These are phyloP conservation scores for Protaetia brevitarsis DNA, from an alignment of 1,140 invertebrate species.

Conservation along the genomic window DNA sequence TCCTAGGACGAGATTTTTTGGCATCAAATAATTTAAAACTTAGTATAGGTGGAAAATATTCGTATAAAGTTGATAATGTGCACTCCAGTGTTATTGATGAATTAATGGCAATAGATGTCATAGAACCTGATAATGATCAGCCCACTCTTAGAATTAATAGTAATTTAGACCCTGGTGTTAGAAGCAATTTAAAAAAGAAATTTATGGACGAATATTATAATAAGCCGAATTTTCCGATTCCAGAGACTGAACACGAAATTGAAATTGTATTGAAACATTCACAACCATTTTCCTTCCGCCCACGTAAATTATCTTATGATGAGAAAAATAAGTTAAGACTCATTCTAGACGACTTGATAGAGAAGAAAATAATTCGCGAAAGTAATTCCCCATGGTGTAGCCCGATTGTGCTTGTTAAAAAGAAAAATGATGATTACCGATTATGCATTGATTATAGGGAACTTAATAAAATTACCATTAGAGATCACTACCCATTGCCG, in stretches of 20 bases:
- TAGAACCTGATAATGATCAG: neutral
- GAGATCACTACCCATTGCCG: constrained; percentile 35
- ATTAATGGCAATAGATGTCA: neutral
- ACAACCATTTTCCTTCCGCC: neutral
- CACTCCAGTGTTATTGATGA: neutral
- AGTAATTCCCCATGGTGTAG: constrained; percentile 38
- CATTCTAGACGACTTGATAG: constrained; percentile 37
- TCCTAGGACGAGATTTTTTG: constrained; percentile 16
- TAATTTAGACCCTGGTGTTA: neutral
- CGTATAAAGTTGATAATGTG: neutral
- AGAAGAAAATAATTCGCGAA: constrained; percentile 33
- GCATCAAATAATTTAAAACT: neutral
- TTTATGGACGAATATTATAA: neutral
- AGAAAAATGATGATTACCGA: constrained; percentile 34
- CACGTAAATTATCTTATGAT: neutral
- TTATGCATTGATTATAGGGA: constrained; percentile 53
- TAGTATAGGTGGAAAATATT: neutral
- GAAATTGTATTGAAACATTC: neutral
- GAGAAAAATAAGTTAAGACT: constrained; percentile 20
- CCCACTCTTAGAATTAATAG: neutral
- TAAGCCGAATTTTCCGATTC: neutral
- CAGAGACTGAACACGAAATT: neutral
- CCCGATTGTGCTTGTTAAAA: constrained; percentile 39
- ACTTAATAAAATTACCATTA: constrained; percentile 46
- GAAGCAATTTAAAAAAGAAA: neutral